phyloP scores from a whole-genome alignment of 2,113 vertebrate species.

The Cygnus buccinator region DNA sequence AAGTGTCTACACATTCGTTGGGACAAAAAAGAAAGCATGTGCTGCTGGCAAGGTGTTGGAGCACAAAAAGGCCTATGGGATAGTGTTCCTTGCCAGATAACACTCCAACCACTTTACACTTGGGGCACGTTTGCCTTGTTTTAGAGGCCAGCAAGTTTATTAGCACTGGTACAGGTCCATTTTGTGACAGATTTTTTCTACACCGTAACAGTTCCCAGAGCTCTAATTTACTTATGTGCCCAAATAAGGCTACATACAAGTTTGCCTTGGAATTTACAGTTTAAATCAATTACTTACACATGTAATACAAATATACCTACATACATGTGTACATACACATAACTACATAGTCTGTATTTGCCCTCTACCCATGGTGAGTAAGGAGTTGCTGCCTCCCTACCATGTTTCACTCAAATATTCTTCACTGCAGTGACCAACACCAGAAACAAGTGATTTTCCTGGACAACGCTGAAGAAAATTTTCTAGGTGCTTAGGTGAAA shows the following conservation, averaged over 20 bases:
- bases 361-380: neutral
- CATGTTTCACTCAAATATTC: neutral
- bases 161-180: neutral
- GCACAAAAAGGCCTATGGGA: neutral
- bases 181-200: neutral
- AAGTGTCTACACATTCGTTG: fast-evolving
- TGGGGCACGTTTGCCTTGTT: neutral
- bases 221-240: neutral
- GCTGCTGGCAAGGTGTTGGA: neutral
- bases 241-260: neutral
- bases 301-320: neutral
- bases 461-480: neutral
- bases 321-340: neutral
- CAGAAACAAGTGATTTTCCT: neutral
- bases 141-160: neutral
- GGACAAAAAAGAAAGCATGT: neutral
- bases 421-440: neutral
- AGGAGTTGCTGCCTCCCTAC: neutral
- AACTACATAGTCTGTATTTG: neutral
- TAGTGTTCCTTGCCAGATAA: neutral
- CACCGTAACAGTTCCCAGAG: neutral
- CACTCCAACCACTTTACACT: neutral
- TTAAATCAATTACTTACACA: neutral
- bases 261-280: neutral
- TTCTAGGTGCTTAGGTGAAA: neutral